phyloP scores from a whole-genome alignment of 2,113 vertebrate genomes.

The Rhizomys pruinosus region DNA sequence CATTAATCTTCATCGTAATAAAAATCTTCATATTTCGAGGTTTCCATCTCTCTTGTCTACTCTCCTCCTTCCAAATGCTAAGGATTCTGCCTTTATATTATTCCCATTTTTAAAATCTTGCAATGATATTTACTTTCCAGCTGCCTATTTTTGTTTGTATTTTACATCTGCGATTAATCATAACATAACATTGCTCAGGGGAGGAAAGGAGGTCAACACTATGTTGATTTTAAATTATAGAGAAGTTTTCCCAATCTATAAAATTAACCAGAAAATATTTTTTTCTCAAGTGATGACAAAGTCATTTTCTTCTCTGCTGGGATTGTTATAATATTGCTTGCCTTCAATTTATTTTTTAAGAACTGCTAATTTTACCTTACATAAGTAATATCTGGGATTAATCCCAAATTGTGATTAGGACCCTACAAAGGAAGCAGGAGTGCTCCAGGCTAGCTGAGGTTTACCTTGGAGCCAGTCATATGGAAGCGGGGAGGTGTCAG shows the following conservation, averaged over 20 bases:
- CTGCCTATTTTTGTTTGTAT: neutral
- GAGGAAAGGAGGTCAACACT: neutral
- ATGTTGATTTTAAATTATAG: constrained; percentile 35
- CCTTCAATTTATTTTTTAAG: constrained; percentile 31
- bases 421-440: neutral
- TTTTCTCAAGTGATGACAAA: neutral
- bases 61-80: neutral
- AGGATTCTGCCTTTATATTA: neutral
- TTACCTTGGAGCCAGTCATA: neutral
- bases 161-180: constrained; percentile 32
- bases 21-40: neutral
- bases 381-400: neutral
- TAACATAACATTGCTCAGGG: neutral
- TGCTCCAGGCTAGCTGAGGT: neutral
- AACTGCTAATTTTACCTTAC: neutral
- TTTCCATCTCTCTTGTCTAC: neutral
- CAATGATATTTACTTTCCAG: neutral
- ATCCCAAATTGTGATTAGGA: neutral
- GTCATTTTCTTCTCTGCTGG: neutral
- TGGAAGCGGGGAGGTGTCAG: neutral
- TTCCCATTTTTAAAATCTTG: neutral
- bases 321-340: constrained; percentile 32
- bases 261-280: constrained; percentile 43
- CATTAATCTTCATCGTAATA: constrained; percentile 30
- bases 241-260: constrained; percentile 4